Evolutionary conservation across 2,113 vertebrate species (phyloP), one percentile per base, ranked within the genome.

Genomic region (Amblyornis subalaris): DNA sequence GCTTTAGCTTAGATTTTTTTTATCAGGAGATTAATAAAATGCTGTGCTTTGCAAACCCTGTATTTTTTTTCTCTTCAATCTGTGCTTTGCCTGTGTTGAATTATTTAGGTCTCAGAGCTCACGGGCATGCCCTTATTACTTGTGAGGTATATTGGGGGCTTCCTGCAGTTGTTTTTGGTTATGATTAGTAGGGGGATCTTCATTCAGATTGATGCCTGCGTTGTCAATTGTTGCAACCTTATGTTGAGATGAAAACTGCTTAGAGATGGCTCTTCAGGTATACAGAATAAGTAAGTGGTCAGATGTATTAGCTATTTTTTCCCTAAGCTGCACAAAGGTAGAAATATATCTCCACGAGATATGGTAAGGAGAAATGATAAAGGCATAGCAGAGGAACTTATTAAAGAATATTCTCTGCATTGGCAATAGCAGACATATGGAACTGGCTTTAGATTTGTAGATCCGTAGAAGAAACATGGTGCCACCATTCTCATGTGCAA

Each of bases 381-480:
- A 78, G 19, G 20, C 50, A 29, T 80, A 31, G 40, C 28, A 79
- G 72, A 76, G 29, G 14, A 69, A 20, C 12, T 86, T 64, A 20
- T 1, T 38, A 20, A 62, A 69, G 26, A 51, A 51, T 76, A 33
- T 80, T 80, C 36, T 87, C 42, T 84, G 15, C 7, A 6, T 4
- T 65, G 25, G 26, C 60, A 58, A 7, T 47, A 69, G 29, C 13
- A 24, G 50, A 15, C 8, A 1, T 31, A 42, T 8, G 23, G n/a
- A 82, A 36, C 71, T 48, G 22, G n/a, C 53, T 71, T 85, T 50
- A 80, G 45, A 35, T 28, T 36, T 75, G 62, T 58, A 16, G 21
- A 66, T 83, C 51, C 62, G 4, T 54, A 71, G 36, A 54, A 55
- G 31, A 71, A 86, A 48, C 0, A 1, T 72, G 17, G 12, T 0